These are phyloP conservation scores for Drosophila ohnishii DNA, from an alignment of 1,140 invertebrate genomes.

Conservation along the genomic window DNA sequence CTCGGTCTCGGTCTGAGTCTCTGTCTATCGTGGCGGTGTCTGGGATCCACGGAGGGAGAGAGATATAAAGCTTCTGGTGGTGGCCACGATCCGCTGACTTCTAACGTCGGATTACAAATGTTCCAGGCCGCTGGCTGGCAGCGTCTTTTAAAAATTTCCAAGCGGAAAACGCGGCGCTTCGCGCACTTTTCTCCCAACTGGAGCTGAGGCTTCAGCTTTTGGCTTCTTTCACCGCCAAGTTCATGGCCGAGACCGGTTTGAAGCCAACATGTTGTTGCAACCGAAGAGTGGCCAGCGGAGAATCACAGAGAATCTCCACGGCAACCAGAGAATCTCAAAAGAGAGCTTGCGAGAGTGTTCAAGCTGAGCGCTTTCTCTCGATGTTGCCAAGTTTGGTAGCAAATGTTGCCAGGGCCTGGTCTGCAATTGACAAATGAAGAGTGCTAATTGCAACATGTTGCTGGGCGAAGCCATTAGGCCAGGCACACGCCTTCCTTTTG, in stretches of 20 bases:
- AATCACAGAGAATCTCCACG: constrained; percentile 17
- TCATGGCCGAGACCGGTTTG: constrained; percentile 62
- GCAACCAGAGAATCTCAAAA: constrained; percentile 1
- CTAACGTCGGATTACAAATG: constrained; percentile 83
- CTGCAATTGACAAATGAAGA: constrained; percentile 38
- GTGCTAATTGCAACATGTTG: constrained; percentile 52
- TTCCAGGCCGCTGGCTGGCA: constrained; percentile 74
- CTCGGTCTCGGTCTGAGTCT: not conserved
- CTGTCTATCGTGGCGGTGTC: constrained; percentile 8
- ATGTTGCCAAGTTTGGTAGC: constrained; percentile 29
- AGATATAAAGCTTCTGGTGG: constrained; percentile 18
- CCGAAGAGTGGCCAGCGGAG: constrained; percentile 21
- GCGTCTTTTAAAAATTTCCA: constrained; percentile 83
- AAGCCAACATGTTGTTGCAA: constrained; percentile 58
- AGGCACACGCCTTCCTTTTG: constrained; percentile 33
- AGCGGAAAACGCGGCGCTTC: constrained; percentile 56
- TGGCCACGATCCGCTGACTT: constrained; percentile 66
- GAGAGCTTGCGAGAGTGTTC: not conserved
- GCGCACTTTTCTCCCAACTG: constrained; percentile 44
- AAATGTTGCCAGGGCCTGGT: constrained; percentile 29
- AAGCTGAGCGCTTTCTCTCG: constrained; percentile 34
- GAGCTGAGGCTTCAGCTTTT: constrained; percentile 8
- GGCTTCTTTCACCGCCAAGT: constrained; percentile 61
- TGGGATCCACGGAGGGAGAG: constrained; percentile 4
- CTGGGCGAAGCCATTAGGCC: constrained; percentile 37